Evolutionary conservation across 2,797 vertebrate genomes (phyloP), one percentile per base, ranked within the genome.

Genomic region (Pampus argenteus): DNA sequence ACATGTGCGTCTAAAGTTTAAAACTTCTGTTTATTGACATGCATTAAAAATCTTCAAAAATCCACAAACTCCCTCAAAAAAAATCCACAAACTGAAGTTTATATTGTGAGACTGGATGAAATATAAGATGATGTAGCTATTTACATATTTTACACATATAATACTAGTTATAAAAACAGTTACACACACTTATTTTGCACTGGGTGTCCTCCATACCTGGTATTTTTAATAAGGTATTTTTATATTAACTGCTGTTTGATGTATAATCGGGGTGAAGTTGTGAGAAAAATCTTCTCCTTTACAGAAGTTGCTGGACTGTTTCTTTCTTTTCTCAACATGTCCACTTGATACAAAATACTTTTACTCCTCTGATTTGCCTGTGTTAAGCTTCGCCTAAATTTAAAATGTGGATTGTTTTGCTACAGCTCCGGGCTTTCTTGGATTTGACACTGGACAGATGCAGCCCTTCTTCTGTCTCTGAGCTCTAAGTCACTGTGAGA

Each of bases 401-500:
- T 34, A 17, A 40, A 67, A 17, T 28, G 11, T 8, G 6, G 15
- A 14, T 42, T 36, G 11, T 76, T 47, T 50, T 44, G 8, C 47
- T 26, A 7, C 38, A 28, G 36, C 50, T 52, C 14, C 31, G 1
- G 25, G 40, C 18, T 23, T 49, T 48, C 45, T 31, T 47, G 34
- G 38, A 66, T 73, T 29, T 47, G 65, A 68, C 48, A 54, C 23
- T 2, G 20, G n/a, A 40, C 57, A 36, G n/a, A 60, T 66, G 34
- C n/a, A 31, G 47, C 28, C 56, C 54, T 38, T 64, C 66, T 18
- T 26, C 42, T 56, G 66, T 60, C 71, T 69, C 70, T 68, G 58
- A 76, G 74, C 48, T 55, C 47, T 18, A 45, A 70, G 36, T 51
- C 29, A 72, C 82, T 69, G 81, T 51, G 67, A 87, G 89, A 86